Percentiles rank a stretch among this genome's conserved stretches.
Evolutionary conservation across 2,888 invertebrate genomes (phyloP).

Genomic region (Bruchidius siliquastri): DNA sequence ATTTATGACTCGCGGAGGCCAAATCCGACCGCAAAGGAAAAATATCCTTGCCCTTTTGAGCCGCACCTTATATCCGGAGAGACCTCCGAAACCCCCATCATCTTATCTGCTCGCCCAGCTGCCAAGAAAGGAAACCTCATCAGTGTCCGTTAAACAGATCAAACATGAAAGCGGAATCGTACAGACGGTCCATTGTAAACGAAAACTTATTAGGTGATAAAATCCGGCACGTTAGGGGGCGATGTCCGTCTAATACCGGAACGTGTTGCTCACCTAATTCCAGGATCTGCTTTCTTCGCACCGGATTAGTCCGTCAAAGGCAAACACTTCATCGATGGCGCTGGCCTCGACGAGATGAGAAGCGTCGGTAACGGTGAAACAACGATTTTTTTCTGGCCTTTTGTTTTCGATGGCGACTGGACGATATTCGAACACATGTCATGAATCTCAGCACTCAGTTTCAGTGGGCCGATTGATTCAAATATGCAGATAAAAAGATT

Average conservation of each 20-base stretch:
- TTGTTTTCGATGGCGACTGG: no score
- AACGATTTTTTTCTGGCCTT: not conserved
- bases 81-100: not conserved
- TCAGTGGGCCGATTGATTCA: no score
- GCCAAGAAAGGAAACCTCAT: not conserved
- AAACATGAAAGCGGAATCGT: not conserved
- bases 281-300: not conserved
- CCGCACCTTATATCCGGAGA: not conserved
- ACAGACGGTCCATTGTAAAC: not conserved
- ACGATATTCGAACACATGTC: no score
- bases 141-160: not conserved
- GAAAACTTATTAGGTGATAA: not conserved
- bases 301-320: not conserved
- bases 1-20: not conserved
- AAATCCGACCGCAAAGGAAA: not conserved
- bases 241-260: not conserved
- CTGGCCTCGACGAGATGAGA: not conserved
- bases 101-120: not conserved
- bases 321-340: not conserved
- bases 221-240: not conserved
- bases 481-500: no score
- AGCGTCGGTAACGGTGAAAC: not conserved
- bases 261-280: not conserved
- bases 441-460: no score
- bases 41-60: not conserved